Base-by-base conservation (phyloP, 2,797 vertebrate genomes). In the Podarcis lilfordi region DNA sequence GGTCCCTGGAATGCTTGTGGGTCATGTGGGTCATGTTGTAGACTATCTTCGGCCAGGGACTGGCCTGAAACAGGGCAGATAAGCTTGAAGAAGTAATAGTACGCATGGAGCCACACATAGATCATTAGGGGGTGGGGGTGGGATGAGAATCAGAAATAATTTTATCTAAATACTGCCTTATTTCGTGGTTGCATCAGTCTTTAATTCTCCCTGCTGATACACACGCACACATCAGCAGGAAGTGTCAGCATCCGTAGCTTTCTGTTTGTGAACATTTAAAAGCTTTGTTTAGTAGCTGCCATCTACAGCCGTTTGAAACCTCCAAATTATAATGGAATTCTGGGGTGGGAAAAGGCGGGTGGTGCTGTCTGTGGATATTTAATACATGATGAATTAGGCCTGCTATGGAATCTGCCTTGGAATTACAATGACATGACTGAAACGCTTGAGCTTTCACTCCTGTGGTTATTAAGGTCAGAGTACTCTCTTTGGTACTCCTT, bases 191-290 rank as follows among this genome's bases (percentile, higher is more conserved):
- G 94, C 91, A 91, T 74, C 69, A 85, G 87, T 40, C 81, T 90
- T 55, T 81, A 89, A 91, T 90, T 95, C 91, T 95, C 91, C 88
- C 89, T 89, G 37, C n/a, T 82, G 80, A 85, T 82, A 86, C 21
- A 61, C 19, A 61, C 5, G 27, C 25, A 68, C 25, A 68, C 64
- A 68, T 5, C 21, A 68, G 64, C 25, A 25, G 6, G 23, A 2
- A 55, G 50, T 55, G 13, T 55, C 88, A 82, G 68, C 83, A 80
- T 91, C 94, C 81, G 43, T 89, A 95, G 83, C 45, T 90, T 94
- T 90, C 94, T 94, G 93, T 93, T 95, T 95, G 94, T 95, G 92
- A 86, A 93, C 88, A 88, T 93, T 93, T 81, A 86, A 94, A 80
- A 11, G 84, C 91, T 68, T 93, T 95, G 79, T 95, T 94, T 90